Base-by-base conservation (phyloP, 2,888 invertebrate species). In the Balanococcus diminutus region DNA sequence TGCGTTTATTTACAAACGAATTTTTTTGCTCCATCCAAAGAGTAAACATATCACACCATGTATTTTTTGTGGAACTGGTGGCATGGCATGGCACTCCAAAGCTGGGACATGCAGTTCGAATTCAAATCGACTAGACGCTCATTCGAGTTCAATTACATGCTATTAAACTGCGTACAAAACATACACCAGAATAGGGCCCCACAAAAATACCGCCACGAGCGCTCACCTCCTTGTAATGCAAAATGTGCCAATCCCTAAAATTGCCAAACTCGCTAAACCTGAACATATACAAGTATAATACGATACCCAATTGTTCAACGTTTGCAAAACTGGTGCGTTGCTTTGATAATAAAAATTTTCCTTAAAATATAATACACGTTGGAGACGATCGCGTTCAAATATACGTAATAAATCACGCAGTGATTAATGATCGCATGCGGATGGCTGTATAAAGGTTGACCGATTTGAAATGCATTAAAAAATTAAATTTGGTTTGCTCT, bases 151-250 rank as follows among this genome's bases (percentile, higher is more conserved):
- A 56, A 56, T 56, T 56, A 56, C 56, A 22, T 11, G 56, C 56
- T 11, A 42, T 11, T 42, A 2, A 42, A 42, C 9, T 42, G 39
- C 39, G 11, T 11, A n/a, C 46, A 46, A 46, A 46, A 46, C 46
- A 46, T n/a, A 46, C 19, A 79, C 75, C 75, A 79, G 32, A 79
- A 79, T 19, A 6, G 31, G 72, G 75, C 75, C 75, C 36, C 75
- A 36, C 75, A 36, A 36, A 72, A 79, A 79, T 79, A 36, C 75
- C 36, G 75, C 75, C 75, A 79, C 75, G 75, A 79, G 75, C 75
- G 75, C 32, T 79, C 32, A 79, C 32, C 36, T 75, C 32, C 14
- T 72, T 16, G 72, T 31, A 31, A 14, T 11, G 72, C 75, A 36
- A 79, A 67, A 67, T 79, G 32, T 72, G 75, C 75, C 75, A 36